Evolutionary conservation across 35 echinoderm and acorn worm genomes (phyloP), one percentile per base, ranked within the genome.

Genomic region (Nesometra sesokonis): DNA sequence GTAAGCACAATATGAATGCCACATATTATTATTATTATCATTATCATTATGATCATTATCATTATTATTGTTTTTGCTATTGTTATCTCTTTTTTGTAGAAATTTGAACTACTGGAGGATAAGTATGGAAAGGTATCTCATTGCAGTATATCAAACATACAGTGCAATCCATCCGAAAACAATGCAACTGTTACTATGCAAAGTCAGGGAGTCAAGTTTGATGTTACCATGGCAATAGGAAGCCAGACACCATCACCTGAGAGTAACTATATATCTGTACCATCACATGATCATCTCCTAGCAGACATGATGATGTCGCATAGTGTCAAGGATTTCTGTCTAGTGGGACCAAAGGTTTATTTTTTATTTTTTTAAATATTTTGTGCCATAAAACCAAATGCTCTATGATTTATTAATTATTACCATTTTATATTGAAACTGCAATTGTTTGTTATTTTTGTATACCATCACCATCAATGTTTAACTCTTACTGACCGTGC

Each of bases 251-350:
- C 52, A 67, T 19, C 52, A 67, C 11, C 52, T 67, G 52, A 67
- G 2, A 67, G 52, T 27, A 27, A 39, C 27, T 83, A 37, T 38
- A 99, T 99, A 81, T 82, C 84, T 30, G 94, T 90, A 0, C 31
- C 85, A 77, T 94, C 96, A 47, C 96, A 99, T 82, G 96, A 93
- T 35, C 86, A 90, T 30, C 80, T 99, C 21, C 81, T 99, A 31
- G 93, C 92, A 27, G 96, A 99, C 37, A 94, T 99, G 93, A 43
- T 99, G 34, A 90, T 94, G 78, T 94, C 96, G 31, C 96, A 99
- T 82, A 86, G 83, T 32, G 96, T 99, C 0, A 78, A 89, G 33
- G 96, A 99, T 39, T 94, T 99, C 83, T 99, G 96, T 87, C 80
- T 99, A 15, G 89, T 99, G 30, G 96, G 96, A 9, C 96, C 90